Evolutionary conservation across 1,140 invertebrate genomes (phyloP), one percentile per base, ranked within the genome.

Genomic region (Sarcophaga peregrina): DNA sequence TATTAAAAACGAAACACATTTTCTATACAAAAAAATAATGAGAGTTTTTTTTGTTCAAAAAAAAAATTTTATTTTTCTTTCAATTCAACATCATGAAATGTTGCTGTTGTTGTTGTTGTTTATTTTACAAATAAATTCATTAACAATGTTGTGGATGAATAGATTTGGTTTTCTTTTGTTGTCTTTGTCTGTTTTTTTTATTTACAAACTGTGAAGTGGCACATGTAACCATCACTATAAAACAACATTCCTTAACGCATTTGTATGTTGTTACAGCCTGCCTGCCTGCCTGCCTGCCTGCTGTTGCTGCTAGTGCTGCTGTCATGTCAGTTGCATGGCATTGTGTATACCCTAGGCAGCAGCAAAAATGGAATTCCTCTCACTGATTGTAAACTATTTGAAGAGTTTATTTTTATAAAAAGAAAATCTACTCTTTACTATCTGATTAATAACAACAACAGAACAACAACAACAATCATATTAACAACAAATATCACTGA

Each of bases 191-290:
- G n/a, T 17, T 7, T 62, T n/a, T 11, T 62, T 62, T 15, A 15
- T 68, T 20, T 20, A 8, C 17, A n/a, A 68, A 68, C 62, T 68
- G 62, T 68, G 17, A 68, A 68, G 62, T 68, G 62, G 62, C 62
- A 68, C 62, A 68, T 68, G 62, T 68, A 68, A 68, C 25, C 62
- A 68, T 68, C 62, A 68, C 62, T 68, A 17, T 20, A 68, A 68
- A 68, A 68, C 62, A 68, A 68, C 62, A 68, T 68, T 68, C 62
- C 62, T 68, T 68, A 68, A 68, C 62, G 62, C 62, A 68, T 68
- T 68, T 68, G 17, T 68, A 7, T 68, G 17, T n/a, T 37, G 25
- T 37, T 37, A 37, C 62, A 20, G 62, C 20, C 17, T 20, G 6
- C n/a, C 13, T 3, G 17, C n/a, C 58, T 62, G 58, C 20, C n/a